A percentile compares a stretch with the other conserved stretches of the same genome.
These are phyloP conservation scores for Bicyclus anynana DNA, from an alignment of 1,140 invertebrate genomes.

Conservation along the genomic window DNA sequence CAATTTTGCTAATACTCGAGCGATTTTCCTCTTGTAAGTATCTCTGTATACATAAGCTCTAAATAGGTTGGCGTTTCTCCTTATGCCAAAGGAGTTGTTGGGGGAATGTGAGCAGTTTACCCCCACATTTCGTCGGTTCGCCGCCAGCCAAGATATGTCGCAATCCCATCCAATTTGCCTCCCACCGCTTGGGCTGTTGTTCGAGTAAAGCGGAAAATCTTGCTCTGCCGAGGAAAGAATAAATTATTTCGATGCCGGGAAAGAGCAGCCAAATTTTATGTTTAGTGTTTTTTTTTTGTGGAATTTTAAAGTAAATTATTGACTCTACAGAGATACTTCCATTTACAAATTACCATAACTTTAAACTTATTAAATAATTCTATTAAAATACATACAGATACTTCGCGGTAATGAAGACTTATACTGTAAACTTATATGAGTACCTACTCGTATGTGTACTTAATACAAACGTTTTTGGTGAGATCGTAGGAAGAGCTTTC, in stretches of 20 bases:
- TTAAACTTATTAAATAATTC: too few species aligned
- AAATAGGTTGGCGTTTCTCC: constrained; percentile 48
- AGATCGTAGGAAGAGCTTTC: too few species aligned
- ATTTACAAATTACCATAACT: too few species aligned
- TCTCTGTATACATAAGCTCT: constrained; percentile 40
- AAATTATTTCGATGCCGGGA: constrained; percentile 49
- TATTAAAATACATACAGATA: too few species aligned
- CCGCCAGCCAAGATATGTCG: constrained; percentile 66
- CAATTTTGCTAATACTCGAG: constrained; percentile 16
- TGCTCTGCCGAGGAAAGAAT: constrained; percentile 53
- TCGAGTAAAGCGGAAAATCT: constrained; percentile 68
- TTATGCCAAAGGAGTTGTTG: constrained; percentile 42
- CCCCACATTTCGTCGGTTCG: constrained; percentile 58
- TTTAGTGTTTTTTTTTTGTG: constrained; percentile 10
- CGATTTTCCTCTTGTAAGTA: constrained; percentile 26
- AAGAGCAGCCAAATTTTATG: constrained; percentile 4
- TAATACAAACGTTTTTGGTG: too few species aligned
- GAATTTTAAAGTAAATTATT: neutral
- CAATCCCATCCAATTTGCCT: constrained; percentile 72
- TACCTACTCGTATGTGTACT: too few species aligned
- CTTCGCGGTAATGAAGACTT: too few species aligned
- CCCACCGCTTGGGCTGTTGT: constrained; percentile 52
- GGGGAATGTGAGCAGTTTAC: constrained; percentile 59
- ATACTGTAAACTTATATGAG: too few species aligned
- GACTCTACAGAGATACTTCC: neutral